phyloP scores from a whole-genome alignment of 2,888 invertebrate species.

The Zaprionus bogoriensis region DNA sequence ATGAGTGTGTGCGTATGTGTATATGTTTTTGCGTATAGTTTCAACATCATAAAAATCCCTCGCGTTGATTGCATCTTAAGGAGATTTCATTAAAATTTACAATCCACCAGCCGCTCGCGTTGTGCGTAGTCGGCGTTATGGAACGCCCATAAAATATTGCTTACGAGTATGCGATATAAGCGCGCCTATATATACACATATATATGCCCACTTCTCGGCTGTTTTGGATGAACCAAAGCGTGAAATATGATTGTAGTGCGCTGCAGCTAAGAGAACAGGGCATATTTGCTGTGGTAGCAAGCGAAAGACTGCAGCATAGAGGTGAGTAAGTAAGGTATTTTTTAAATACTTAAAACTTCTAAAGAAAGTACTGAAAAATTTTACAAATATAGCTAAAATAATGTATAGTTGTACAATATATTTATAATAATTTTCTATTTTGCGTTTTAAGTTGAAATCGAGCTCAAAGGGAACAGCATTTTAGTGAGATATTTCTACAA shows the following conservation, averaged over 20 bases:
- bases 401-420: no score
- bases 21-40: constrained; percentile 12
- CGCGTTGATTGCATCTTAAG: constrained; percentile 50
- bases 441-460: no score
- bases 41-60: constrained; percentile 12
- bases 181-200: constrained; percentile 2
- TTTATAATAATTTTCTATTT: no score
- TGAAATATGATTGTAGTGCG: constrained; percentile 73
- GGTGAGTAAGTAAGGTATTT: no score
- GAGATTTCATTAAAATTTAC: constrained; percentile 68
- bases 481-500: no score
- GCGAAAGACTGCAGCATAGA: no score
- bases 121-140: constrained; percentile 41
- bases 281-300: no score
- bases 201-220: constrained; percentile 32
- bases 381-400: no score
- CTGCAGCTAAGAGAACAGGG: constrained; percentile 7
- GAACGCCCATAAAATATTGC: constrained; percentile 56
- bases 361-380: no score
- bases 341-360: no score
- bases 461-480: no score
- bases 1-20: not conserved
- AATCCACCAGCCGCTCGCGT: constrained; percentile 30
- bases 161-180: constrained; percentile 8
- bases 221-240: constrained; percentile 67